Percentiles rank a stretch among this genome's conserved stretches.
These are phyloP conservation scores for Microctenopoma stevenorrisi DNA, from an alignment of 2,797 vertebrate species.

Conservation along the genomic window DNA sequence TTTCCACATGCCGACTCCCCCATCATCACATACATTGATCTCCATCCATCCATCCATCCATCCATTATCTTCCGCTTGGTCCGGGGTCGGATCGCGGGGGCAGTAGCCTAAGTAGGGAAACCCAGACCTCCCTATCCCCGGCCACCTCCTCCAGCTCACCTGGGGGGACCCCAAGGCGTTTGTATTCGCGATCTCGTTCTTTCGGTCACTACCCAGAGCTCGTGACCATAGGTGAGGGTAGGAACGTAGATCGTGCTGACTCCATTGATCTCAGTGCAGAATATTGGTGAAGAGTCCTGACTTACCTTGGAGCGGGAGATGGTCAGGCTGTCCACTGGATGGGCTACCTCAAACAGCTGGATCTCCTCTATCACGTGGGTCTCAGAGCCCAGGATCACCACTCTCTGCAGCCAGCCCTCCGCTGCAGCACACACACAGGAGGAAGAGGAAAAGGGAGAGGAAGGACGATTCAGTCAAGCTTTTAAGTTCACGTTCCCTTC, in stretches of 20 bases:
- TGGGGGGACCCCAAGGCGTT: no score
- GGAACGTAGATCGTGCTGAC: no score
- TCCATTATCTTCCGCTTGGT: no score
- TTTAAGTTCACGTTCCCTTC: slow-evolving; percentile 17
- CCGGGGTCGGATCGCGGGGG: no score
- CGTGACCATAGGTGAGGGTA: no score
- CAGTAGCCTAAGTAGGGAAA: no score
- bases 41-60: no score
- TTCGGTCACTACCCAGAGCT: no score
- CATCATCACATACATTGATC: background rate
- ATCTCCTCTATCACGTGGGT: slow-evolving; percentile 94
- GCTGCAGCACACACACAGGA: slow-evolving; percentile 72
- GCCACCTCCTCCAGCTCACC: no score
- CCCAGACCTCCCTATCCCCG: no score
- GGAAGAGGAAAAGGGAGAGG: background rate
- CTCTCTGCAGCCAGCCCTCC: slow-evolving; percentile 94
- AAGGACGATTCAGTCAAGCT: slow-evolving; percentile 18
- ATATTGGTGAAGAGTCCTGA: background rate
- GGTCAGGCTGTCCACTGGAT: slow-evolving; percentile 92
- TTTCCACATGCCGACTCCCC: no score
- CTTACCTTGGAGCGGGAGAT: slow-evolving; percentile 90
- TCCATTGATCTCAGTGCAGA: background rate
- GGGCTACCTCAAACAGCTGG: slow-evolving; percentile 90
- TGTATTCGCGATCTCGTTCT: no score
- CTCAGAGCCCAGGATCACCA: slow-evolving; percentile 84